phyloP scores from a whole-genome alignment of 2,888 invertebrate genomes.

The Strigamia transsilvanica region DNA sequence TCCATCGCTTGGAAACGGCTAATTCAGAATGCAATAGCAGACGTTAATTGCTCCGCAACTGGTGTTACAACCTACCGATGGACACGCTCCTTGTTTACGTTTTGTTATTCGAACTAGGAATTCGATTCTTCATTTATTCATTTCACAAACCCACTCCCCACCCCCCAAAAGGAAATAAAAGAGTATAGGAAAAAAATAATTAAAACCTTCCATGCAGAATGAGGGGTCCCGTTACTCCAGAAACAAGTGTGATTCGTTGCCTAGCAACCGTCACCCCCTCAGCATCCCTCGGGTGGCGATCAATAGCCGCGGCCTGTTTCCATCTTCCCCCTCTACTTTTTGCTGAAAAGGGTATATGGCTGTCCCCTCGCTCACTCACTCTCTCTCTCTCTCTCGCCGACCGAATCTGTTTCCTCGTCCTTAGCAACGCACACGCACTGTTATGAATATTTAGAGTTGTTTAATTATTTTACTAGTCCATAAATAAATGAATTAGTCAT shows the following conservation, averaged over 20 bases:
- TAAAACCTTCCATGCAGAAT: conserved; percentile 39
- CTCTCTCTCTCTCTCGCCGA: background rate
- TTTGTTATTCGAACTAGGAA: background rate
- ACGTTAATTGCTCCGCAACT: conserved; percentile 14
- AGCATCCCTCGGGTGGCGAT: conserved; percentile 42
- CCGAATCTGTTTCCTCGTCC: conserved; percentile 15
- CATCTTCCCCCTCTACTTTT: conserved; percentile 32
- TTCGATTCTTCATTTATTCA: conserved; percentile 16
- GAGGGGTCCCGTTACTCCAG: conserved; percentile 39
- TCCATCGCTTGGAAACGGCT: background rate
- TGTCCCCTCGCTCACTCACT: background rate
- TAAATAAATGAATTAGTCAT: conserved; percentile 42
- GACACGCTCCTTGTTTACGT: background rate
- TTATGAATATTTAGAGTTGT: conserved; percentile 42
- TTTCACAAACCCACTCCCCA: background rate
- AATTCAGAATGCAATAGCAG: background rate
- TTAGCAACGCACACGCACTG: conserved; percentile 11
- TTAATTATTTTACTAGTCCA: conserved; percentile 33
- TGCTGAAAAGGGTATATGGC: conserved; percentile 1
- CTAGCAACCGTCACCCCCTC: conserved; percentile 28
- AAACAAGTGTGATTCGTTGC: conserved; percentile 35
- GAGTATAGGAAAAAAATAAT: conserved; percentile 28
- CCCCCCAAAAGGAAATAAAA: background rate
- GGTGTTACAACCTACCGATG: background rate
- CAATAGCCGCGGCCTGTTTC: conserved; percentile 42